Evolutionary conservation across 1,140 invertebrate genomes (phyloP).

Genomic region (Tetraneura akinire): DNA sequence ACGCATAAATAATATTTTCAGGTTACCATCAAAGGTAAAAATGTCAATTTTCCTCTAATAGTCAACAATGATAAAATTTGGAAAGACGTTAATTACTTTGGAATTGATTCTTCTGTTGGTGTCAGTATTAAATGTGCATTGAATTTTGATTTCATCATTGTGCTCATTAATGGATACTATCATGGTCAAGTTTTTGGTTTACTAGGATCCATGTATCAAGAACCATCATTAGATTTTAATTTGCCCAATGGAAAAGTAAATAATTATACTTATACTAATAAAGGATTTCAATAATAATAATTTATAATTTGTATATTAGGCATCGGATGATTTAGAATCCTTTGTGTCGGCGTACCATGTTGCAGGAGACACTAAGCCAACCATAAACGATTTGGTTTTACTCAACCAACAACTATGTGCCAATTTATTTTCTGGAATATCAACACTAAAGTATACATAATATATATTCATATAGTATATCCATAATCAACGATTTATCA

Average conservation of each 20-base stretch:
- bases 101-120: constrained; percentile 59
- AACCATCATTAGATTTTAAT: constrained; percentile 79
- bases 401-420: background rate
- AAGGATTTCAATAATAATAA: background rate
- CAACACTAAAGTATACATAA: background rate
- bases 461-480: background rate
- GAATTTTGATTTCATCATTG: constrained; percentile 65
- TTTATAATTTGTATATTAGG: background rate
- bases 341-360: background rate
- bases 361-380: background rate
- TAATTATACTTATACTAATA: background rate
- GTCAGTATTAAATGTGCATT: constrained; percentile 62
- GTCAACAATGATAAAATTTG: constrained; percentile 59
- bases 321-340: background rate
- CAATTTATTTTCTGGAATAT: constrained; percentile 13
- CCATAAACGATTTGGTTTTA: background rate
- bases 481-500: background rate
- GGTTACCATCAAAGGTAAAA: background rate
- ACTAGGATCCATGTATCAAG: constrained; percentile 85
- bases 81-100: constrained; percentile 58
- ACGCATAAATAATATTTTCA: background rate
- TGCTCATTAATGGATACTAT: constrained; percentile 75
- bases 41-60: constrained; percentile 57
- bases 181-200: constrained; percentile 80
- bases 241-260: constrained; percentile 71